Base-by-base conservation (phyloP, 2,888 invertebrate genomes). In the Cantharis lateralis region DNA sequence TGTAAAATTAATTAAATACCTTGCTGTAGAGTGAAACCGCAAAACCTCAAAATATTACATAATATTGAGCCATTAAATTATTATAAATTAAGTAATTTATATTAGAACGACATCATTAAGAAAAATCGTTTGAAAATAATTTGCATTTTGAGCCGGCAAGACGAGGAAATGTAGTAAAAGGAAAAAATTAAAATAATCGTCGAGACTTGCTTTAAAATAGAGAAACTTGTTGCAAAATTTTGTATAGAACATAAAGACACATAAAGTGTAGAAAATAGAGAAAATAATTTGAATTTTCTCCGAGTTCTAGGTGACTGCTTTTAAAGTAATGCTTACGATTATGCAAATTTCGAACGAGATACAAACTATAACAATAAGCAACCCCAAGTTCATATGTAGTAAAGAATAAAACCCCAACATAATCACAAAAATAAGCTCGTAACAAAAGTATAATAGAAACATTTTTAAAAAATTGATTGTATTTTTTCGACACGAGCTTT, bases 1-100 rank as follows among this genome's bases (percentile, higher is more conserved):
- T 75, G 70, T 71, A 48, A 75, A 75, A 75, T 75, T 75, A 75
- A 75, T 75, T 71, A 71, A 70, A 71, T 71, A 32, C 62, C 74
- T 68, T 64, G 28, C 63, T 62, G 28, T 28, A 71, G 20, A 71
- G 24, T 70, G 48, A 75, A 64, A 61, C 75, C 75, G 16, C 75
- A 68, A 70, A 75, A 62, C 75, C 75, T 70, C 68, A 66, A 71
- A 71, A 75, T 69, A 66, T 72, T 72, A 72, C 32, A 72, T 66
- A 72, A 68, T 72, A 72, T 68, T 66, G 18, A 72, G 66, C 5
- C 24, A 20, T 24, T 20, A 20, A 20, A 63, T 66, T 24, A 66
- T 66, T 20, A 66, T 66, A 66, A 66, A 66, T 20, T 24, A 20
- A 66, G 18, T 66, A 66, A 66, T 18, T 66, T n/a, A n/a, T 66